Evolutionary conservation across 2,888 invertebrate species (phyloP), one percentile per base, ranked within the genome.

Genomic region (Cataglyphis albicans): DNA sequence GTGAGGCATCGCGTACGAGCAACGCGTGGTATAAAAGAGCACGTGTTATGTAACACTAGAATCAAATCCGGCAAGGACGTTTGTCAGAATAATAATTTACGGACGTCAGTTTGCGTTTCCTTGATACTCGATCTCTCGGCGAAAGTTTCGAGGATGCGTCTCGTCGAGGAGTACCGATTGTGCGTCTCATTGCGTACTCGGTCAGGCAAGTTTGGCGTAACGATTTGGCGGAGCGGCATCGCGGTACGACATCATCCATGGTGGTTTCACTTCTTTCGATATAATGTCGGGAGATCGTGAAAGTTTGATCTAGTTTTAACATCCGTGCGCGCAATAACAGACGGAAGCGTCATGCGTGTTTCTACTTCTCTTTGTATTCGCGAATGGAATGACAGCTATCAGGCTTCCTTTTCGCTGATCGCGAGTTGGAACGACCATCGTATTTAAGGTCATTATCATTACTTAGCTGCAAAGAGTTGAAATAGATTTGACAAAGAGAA

Each of bases 181-280:
- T 52, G 52, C 52, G 7, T 80, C 68, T 67, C 61, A 18, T 38
- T 15, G 38, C 59, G 61, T 21, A 59, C 25, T 35, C 59, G 61
- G 61, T 48, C 75, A 15, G 7, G 10, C 63, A 59, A 73, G 68
- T 63, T 81, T 52, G 10, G 63, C 41, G 48, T 32, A 63, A 76
- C 78, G 35, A 6, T 6, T 35, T 35, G 35, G 35, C 35, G 61
- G 59, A 81, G 59, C 12, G 59, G 32, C 12, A 38, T 38, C 38
- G 15, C 15, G 29, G 38, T 15, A 32, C 32, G 61, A 0, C 48
- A 78, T 61, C 68, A 68, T n/a, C 41, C 35, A 55, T 25, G 32
- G 12, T 80, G 85, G 73, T 89, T 90, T 90, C 88, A 84, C 90
- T 86, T 78, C 48, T 76, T 89, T 88, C 84, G 85, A 63, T 82